Evolutionary conservation across 2,888 invertebrate species (phyloP).

Genomic region (Poecilobothrus nobilitatus): DNA sequence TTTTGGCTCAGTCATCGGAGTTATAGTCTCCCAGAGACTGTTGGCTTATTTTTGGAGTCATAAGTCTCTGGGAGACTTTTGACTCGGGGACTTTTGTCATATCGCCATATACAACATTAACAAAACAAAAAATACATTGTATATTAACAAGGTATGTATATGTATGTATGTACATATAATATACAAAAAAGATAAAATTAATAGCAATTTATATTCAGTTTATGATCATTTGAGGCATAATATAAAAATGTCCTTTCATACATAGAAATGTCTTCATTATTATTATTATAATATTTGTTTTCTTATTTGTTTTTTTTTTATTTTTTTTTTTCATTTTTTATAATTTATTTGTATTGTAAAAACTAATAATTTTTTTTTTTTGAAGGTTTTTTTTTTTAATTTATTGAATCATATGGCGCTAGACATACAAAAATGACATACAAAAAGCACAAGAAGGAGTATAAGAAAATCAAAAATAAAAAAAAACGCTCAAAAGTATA

Average conservation of each 20-base stretch:
- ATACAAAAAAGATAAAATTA: background rate
- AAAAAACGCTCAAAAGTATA: no score
- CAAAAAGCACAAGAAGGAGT: background rate
- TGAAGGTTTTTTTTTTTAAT: no score
- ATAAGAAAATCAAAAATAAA: no score
- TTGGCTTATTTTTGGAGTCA: no score
- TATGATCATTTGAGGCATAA: background rate
- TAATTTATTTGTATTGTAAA: background rate
- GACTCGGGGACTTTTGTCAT: no score
- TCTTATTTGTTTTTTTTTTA: background rate
- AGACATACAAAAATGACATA: background rate
- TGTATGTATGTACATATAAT: no score
- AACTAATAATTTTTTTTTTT: background rate
- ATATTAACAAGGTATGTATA: no score
- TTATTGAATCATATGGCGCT: background rate
- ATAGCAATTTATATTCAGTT: background rate
- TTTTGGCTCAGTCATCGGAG: no score
- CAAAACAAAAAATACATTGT: no score
- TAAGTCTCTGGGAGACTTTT: no score
- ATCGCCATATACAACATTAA: no score
- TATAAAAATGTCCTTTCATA: background rate
- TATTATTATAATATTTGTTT: background rate
- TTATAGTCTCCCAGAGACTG: no score
- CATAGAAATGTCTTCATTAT: constrained; percentile 6
- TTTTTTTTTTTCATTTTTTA: background rate